Base-by-base conservation (phyloP, 2,888 invertebrate species). In the Alloscopus bannaensis region DNA sequence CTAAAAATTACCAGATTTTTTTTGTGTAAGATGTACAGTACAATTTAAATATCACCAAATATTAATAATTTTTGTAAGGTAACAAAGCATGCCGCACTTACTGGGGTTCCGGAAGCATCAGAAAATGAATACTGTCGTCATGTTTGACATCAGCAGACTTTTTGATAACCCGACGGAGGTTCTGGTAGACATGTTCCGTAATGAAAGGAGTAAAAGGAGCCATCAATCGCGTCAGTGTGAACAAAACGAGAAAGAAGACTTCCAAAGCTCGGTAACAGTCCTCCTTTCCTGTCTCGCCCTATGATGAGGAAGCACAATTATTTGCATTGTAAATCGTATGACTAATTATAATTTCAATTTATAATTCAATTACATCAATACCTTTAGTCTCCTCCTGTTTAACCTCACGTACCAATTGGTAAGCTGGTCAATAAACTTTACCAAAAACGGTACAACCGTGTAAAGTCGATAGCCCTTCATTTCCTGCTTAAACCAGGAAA, bases 391-490 rank as follows among this genome's bases (percentile, higher is more conserved):
- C 86, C 93, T 94, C 73, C 99, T 92, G 88, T 99, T 99, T 93
- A 99, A 94, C 82, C 99, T 91, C 31, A 99, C 97, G 88, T 99
- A 99, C 98, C 98, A 98, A 88, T 99, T 99, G 29, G 99, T 99
- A 2, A 99, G 91, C 87, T 98, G 95, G 87, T 99, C 98, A 84
- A 99, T 96, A 88, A 97, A 99, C 88, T 97, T 97, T 0, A 98
- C 94, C 50, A 99, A 90, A 70, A 94, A 91, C 0, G 98, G 98
- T 11, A 98, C 94, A 11, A 99, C 99, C 0, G 98, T 98, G 88
- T 98, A 99, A 69, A 99, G 90, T 71, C 95, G 93, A 88, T 99
- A 99, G 0, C 94, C 94, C 86, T 92, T 92, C 99, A 99, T 99
- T 90, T 99, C 99, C 85, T 92, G 91, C 65, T 94, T 92, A 8